phyloP scores from a whole-genome alignment of 2,113 vertebrate genomes.

The Artemisiospiza belli region DNA sequence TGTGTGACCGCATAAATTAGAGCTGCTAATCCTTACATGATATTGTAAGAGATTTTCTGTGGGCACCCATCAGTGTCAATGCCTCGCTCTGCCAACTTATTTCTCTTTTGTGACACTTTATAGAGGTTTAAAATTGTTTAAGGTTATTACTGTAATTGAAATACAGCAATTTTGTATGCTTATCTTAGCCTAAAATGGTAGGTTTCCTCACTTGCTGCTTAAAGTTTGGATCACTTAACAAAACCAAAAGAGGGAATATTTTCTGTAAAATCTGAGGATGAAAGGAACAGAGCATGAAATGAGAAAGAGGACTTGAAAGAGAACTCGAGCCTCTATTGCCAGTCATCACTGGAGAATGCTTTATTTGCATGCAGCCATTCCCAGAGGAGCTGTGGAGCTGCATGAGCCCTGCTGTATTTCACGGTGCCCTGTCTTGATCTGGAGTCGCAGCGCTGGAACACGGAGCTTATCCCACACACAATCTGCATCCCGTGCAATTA shows the following conservation, averaged over 20 bases:
- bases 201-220: conserved; percentile 19
- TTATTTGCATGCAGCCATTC: conserved; percentile 50
- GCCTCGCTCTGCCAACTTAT: conserved; percentile 46
- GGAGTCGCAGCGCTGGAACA: conserved; percentile 23
- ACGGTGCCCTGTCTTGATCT: neutral
- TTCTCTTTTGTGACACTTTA: conserved; percentile 51
- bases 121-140: conserved; percentile 57
- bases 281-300: conserved; percentile 66
- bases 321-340: neutral
- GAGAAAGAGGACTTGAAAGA: conserved; percentile 57
- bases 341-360: conserved; percentile 19
- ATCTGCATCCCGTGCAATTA: conserved; percentile 14
- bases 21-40: conserved; percentile 55
- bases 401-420: conserved; percentile 41
- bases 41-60: conserved; percentile 54
- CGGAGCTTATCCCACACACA: conserved; percentile 41
- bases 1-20: conserved; percentile 63
- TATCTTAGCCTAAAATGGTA: conserved; percentile 26
- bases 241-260: conserved; percentile 27
- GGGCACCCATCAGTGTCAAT: conserved; percentile 47
- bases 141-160: conserved; percentile 54
- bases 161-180: conserved; percentile 40
- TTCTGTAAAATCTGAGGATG: conserved; percentile 53
- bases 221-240: conserved; percentile 31
- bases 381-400: conserved; percentile 31